These are phyloP conservation scores for Harpagus bidentatus DNA, from an alignment of 2,113 vertebrate genomes.

Conservation along the genomic window DNA sequence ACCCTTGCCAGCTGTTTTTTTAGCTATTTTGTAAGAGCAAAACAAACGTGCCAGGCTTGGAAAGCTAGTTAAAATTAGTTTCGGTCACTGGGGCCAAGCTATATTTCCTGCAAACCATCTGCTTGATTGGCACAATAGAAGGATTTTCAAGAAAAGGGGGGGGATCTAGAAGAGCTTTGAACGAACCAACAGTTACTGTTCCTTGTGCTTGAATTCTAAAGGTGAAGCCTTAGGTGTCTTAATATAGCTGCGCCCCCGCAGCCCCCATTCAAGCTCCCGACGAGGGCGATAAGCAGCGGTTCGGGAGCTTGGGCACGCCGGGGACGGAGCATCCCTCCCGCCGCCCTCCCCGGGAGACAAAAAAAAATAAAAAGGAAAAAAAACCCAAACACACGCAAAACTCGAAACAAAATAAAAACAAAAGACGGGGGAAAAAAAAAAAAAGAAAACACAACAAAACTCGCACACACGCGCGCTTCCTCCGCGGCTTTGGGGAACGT, in stretches of 20 bases:
- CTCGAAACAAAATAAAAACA: too few species aligned
- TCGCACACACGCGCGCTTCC: not conserved
- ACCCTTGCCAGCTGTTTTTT: slow-evolving; percentile 92
- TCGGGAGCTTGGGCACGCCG: not conserved
- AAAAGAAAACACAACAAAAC: fast-evolving
- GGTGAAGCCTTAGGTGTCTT: slow-evolving; percentile 82
- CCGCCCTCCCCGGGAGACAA: not conserved
- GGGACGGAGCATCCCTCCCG: not conserved
- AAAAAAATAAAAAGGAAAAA: too few species aligned
- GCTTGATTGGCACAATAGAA: slow-evolving; percentile 97
- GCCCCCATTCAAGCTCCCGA: not conserved
- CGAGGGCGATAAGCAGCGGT: not conserved
- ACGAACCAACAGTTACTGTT: slow-evolving; percentile 75
- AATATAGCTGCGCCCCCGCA: slow-evolving; percentile 58
- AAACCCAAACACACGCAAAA: too few species aligned
- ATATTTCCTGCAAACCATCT: slow-evolving; percentile 98
- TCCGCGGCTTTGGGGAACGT: too few species aligned
- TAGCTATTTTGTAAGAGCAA: slow-evolving; percentile 88
- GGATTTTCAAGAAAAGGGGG: slow-evolving; percentile 85
- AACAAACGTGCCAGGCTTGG: slow-evolving; percentile 90
- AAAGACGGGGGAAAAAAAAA: too few species aligned
- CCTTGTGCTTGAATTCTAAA: slow-evolving; percentile 78
- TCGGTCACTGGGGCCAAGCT: slow-evolving; percentile 94
- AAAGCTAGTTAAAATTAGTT: slow-evolving; percentile 99
- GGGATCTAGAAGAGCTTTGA: slow-evolving; percentile 80